Conservation (phyloP, 1,140 invertebrate genomes). For the Aphidius ervi region DNA sequence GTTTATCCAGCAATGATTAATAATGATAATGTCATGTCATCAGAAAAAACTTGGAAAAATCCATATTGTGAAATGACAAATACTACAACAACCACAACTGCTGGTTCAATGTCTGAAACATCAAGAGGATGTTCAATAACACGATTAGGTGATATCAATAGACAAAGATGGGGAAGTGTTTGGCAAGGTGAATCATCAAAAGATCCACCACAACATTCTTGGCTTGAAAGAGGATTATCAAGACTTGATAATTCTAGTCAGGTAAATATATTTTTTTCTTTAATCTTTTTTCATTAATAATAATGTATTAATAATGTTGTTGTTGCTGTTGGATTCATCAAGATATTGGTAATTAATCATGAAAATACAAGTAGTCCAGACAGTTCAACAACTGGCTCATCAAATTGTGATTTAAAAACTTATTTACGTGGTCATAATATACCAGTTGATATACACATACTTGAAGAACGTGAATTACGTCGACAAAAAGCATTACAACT, state of each 20-base stretch:
- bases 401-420: conserved; percentile 50
- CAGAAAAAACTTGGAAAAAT: conserved; percentile 43
- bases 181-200: conserved; percentile 56
- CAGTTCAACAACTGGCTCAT: conserved; percentile 40
- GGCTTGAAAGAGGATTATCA: conserved; percentile 61
- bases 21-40: conserved; percentile 22
- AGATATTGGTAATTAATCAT: conserved; percentile 50
- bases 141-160: conserved; percentile 57
- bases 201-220: conserved; percentile 54
- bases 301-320: background rate
- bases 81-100: conserved; percentile 26
- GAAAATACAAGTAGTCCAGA: conserved; percentile 45
- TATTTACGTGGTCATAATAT: conserved; percentile 70
- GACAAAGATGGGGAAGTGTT: conserved; percentile 65
- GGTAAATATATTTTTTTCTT: conserved; percentile 25
- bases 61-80: conserved; percentile 38
- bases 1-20: background rate
- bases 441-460: conserved; percentile 63
- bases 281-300: background rate
- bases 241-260: conserved; percentile 44
- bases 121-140: conserved; percentile 41
- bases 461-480: conserved; percentile 64
- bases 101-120: conserved; percentile 21
- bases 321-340: background rate
- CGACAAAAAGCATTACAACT: conserved; percentile 67